Evolutionary conservation across 2,888 invertebrate species (phyloP), one percentile per base, ranked within the genome.

Genomic region (Alcis repandata): DNA sequence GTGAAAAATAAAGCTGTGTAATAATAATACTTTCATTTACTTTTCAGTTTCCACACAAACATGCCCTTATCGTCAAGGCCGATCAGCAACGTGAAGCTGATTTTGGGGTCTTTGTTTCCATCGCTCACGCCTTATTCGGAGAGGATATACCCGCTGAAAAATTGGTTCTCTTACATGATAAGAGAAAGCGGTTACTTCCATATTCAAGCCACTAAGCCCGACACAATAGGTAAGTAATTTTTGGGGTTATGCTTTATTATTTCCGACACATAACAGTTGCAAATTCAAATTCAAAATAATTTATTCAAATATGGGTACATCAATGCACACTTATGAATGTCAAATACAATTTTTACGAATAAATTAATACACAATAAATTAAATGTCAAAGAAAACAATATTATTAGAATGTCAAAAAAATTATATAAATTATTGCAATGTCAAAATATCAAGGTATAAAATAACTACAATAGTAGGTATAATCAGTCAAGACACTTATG

Each of bases 171-270:
- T 1, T 85, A 86, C 54, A 9, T 90, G 11, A 0, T 94, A 8
- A 82, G 87, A 72, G 95, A 96, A 85, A 83, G 84, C 43, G 96
- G 96, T 13, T 96, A 96, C 74, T 85, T 96, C 69, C 97, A 97
- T 82, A 77, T 97, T 36, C 98, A 98, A 86, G 95, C 96, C 0
- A 97, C 97, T 0, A 98, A 97, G 87, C 98, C 98, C 3, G 97
- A 98, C 78, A 97, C 97, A 1, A 88, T 97, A 59, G 97, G 97
- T 96, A 84, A 84, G 92, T 67, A 19, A 13, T 61, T 43, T 19
- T 4, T n/a, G 7, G 17, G 22, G 7, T 48, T 15, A 22, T 20
- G 33, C 32, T 36, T 56, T 10, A 36, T 22, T 0, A n/a, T 40
- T 51, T n/a, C n/a, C n/a, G n/a, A n/a, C n/a, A n/a, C n/a, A n/a